phyloP scores from a whole-genome alignment of 2,797 vertebrate species.

The Muraenolepis orangiensis region DNA sequence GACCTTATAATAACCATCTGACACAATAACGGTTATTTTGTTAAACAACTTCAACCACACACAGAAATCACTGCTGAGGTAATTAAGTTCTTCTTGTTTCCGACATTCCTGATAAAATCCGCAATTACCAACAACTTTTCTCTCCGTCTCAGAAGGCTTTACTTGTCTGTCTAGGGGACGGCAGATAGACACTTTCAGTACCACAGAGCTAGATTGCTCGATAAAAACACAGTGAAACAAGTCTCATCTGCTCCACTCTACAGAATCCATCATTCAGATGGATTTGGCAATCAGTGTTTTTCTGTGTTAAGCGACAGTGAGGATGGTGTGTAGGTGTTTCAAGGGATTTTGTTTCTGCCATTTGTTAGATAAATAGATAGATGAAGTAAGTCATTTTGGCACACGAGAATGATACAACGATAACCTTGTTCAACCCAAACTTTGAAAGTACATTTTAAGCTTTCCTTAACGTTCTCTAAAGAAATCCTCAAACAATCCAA shows the following conservation, averaged over 20 bases:
- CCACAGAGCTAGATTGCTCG: background rate
- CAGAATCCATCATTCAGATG: background rate
- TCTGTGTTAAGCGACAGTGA: background rate
- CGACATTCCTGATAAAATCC: background rate
- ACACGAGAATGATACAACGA: background rate
- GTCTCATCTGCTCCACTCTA: background rate
- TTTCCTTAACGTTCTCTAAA: background rate
- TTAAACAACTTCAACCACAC: background rate
- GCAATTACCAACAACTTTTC: background rate
- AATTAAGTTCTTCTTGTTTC: background rate
- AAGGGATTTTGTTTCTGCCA: background rate
- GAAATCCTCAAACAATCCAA: background rate
- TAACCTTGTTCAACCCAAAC: background rate
- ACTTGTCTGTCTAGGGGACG: background rate
- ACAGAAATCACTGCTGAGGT: background rate
- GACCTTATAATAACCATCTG: background rate
- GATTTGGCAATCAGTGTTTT: slow-evolving; percentile 2
- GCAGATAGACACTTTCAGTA: background rate
- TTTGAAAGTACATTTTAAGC: background rate
- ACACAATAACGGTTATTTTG: background rate
- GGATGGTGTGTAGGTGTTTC: background rate
- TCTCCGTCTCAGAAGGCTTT: background rate
- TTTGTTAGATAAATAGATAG: background rate
- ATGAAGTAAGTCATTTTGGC: background rate
- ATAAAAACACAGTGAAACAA: background rate